Base-by-base conservation (phyloP, 1,140 invertebrate species). In the Monomorium pharaonis region DNA sequence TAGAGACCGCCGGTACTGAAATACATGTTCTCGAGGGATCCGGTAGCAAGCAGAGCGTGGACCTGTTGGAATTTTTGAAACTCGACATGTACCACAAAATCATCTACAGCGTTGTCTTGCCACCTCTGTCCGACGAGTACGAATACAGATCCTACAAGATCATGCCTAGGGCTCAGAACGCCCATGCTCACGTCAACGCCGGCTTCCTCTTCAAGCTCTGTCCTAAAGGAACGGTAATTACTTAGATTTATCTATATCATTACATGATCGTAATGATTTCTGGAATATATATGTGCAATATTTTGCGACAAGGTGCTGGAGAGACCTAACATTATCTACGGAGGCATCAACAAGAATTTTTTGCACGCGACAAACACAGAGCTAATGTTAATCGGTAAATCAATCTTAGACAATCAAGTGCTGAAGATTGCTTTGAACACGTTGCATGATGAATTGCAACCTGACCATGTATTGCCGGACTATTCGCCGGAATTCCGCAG, bases 101-200 rank as follows among this genome's bases (percentile, higher is more conserved):
- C 6, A 96, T 98, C 84, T 91, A 95, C 10, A 95, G 96, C 62
- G 94, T 97, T 60, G 95, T 95, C 63, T 89, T 97, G 44, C 96
- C 96, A 2, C 89, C 95, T 0, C 87, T 96, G 2, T 94, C 94
- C 3, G 87, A 91, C 2, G 94, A 94, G n/a, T 95, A 96, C 84
- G 85, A 94, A 12, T 96, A 96, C 76, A 94, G 94, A 88, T 96
- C 96, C 6, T 97, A 96, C 86, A 97, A 97, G 95, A 97, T 98
- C 83, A 98, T 97, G 96, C 96, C 97, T 0, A 95, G 97, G 86
- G 96, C 96, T 7, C 97, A 98, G 95, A 98, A 98, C 93, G 96
- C 98, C 0, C 97, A 98, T 92, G 98, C 98, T 0, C 96, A 97
- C 88, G 97, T 98, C 0, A 98, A 98, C 92, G 97, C 97, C 12